Percentiles rank a stretch among this genome's conserved stretches.
These are phyloP conservation scores for Drosophila prolongata DNA, from an alignment of 2,888 invertebrate genomes.

Conservation along the genomic window DNA sequence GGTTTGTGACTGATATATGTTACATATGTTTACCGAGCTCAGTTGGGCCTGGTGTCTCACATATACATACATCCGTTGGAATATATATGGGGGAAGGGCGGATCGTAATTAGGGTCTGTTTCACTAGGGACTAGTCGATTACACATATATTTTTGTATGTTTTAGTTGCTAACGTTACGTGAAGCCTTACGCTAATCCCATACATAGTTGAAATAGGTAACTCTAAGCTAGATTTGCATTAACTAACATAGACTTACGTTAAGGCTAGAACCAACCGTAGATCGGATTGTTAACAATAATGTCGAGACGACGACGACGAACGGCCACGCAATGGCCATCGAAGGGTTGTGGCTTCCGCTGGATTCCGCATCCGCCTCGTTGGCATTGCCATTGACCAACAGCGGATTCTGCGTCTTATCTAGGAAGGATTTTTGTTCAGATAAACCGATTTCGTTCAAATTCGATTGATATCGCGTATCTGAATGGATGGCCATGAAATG, in stretches of 20 bases:
- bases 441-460: constrained; percentile 91
- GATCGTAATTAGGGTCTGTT: constrained; percentile 67
- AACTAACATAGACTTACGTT: constrained; percentile 37
- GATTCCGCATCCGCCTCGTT: constrained; percentile 41
- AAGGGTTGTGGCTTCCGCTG: constrained; percentile 44
- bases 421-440: constrained; percentile 88
- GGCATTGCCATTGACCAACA: constrained; percentile 64
- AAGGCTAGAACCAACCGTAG: constrained; percentile 46
- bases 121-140: constrained; percentile 52
- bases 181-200: constrained; percentile 34
- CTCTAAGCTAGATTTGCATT: constrained; percentile 35
- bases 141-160: constrained; percentile 15
- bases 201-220: constrained; percentile 8
- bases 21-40: constrained; percentile 45
- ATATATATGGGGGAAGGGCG: constrained; percentile 54
- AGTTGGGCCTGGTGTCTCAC: constrained; percentile 29
- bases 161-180: constrained; percentile 17
- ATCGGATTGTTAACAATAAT: constrained; percentile 48
- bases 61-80: constrained; percentile 19
- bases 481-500: constrained; percentile 38
- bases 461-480: constrained; percentile 91
- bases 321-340: constrained; percentile 63
- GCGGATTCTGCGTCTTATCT: constrained; percentile 80
- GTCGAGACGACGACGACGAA: constrained; percentile 27
- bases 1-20: constrained; percentile 29